Conservation (phyloP, 2,113 vertebrate species). For the Hiodon alosoides region DNA sequence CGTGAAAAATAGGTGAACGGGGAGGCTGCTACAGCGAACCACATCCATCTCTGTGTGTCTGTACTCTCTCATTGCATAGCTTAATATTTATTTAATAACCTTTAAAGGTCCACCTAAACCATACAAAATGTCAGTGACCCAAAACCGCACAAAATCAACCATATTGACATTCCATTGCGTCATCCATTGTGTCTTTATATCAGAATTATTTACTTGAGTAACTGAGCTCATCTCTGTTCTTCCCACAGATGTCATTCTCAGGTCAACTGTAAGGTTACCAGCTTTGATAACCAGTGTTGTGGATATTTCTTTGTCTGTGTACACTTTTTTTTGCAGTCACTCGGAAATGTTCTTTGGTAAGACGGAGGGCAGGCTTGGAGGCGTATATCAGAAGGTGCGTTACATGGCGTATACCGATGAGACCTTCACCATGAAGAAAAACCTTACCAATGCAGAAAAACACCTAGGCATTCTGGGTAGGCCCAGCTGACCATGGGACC, state of each 20-base stretch:
- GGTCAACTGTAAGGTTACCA: too few relatives aligned
- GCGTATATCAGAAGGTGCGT: constrained; percentile 72
- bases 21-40: too few relatives aligned
- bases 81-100: too few relatives aligned
- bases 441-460: constrained; percentile 35
- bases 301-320: not conserved
- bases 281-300: not conserved
- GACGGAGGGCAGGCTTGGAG: constrained; percentile 71
- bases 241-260: not conserved
- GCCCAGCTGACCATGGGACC: not conserved
- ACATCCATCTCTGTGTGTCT: too few relatives aligned
- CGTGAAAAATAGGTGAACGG: too few relatives aligned
- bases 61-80: too few relatives aligned
- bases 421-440: constrained; percentile 64
- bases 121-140: too few relatives aligned
- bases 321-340: not conserved
- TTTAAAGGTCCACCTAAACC: too few relatives aligned
- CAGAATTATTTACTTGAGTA: not conserved
- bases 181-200: too few relatives aligned
- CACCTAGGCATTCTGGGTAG: constrained; percentile 86
- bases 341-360: constrained; percentile 64
- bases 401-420: constrained; percentile 75
- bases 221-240: not conserved
- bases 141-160: too few relatives aligned
- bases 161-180: too few relatives aligned